Percentiles rank a stretch among this genome's conserved stretches.
Conservation (phyloP, 2,113 vertebrate species). For the Hippocampus barbouri region DNA sequence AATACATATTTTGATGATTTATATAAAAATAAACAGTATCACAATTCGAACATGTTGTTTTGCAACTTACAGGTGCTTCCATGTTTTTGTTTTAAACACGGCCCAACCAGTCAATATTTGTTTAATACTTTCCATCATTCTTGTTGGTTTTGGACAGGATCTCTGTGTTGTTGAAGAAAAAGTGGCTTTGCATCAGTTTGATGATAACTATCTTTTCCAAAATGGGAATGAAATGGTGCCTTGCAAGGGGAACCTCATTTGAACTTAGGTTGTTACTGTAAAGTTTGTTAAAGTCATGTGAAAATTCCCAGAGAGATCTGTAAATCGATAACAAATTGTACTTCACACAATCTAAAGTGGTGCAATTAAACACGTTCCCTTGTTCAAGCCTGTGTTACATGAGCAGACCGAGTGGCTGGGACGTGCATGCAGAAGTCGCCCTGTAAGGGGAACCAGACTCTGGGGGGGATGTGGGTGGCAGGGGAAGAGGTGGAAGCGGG, state of each 20-base stretch:
- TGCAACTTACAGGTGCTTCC: conserved; percentile 8
- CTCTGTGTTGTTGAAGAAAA: background rate
- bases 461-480: conserved; percentile 31
- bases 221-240: background rate
- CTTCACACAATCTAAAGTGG: conserved; percentile 8
- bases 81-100: conserved; percentile 1
- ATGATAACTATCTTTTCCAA: conserved; percentile 15
- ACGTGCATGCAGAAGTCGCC: conserved; percentile 32
- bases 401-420: conserved; percentile 23
- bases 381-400: conserved; percentile 16
- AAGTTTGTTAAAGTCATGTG: background rate
- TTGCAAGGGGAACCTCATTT: conserved; percentile 6
- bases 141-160: conserved; percentile 15
- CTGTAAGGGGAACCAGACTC: conserved; percentile 55
- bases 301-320: background rate
- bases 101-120: conserved; percentile 10
- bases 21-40: background rate
- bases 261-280: conserved; percentile 1
- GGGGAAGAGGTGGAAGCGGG: conserved; percentile 15
- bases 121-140: background rate
- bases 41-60: conserved; percentile 1
- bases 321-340: background rate
- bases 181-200: conserved; percentile 7
- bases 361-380: conserved; percentile 20
- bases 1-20: background rate